These are phyloP conservation scores for Urophycis tenuis DNA, from an alignment of 2,797 vertebrate genomes.

Conservation along the genomic window DNA sequence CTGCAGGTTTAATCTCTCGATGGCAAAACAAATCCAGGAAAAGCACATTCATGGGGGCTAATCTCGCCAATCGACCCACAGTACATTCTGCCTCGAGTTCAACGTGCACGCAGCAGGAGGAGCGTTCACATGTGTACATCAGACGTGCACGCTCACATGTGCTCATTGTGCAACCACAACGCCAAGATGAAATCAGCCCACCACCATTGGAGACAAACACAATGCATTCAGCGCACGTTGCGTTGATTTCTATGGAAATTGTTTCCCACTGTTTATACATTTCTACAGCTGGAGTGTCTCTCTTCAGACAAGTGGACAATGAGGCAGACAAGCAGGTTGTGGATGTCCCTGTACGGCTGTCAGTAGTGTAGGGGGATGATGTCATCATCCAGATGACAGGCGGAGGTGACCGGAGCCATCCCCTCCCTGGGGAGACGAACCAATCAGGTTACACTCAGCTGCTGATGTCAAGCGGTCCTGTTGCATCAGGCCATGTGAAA, in stretches of 20 bases:
- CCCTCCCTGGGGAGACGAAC: not conserved
- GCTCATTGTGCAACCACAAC: not conserved
- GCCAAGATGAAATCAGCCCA: not conserved
- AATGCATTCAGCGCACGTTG: not conserved
- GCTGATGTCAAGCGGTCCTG: not conserved
- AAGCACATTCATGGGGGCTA: slow-evolving; percentile 58
- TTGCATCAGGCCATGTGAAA: not conserved
- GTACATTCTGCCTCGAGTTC: slow-evolving; percentile 36
- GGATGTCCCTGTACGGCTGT: not conserved
- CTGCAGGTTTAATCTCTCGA: slow-evolving; percentile 61
- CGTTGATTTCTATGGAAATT: not conserved
- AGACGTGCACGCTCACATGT: not conserved
- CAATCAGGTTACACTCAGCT: not conserved
- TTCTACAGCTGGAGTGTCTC: not conserved
- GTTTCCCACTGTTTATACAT: not conserved
- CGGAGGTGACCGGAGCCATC: not conserved
- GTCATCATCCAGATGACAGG: not conserved
- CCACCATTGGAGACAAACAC: not conserved
- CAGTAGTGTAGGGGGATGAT: not conserved
- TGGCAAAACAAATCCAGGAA: slow-evolving; percentile 67
- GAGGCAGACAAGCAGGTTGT: not conserved
- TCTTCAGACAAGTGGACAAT: not conserved
- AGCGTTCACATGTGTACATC: not conserved
- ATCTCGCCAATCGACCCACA: slow-evolving; percentile 60
- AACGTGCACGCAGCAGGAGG: slow-evolving; percentile 19